phyloP scores from a whole-genome alignment of 1,140 invertebrate genomes.

The Xylocopa sonorina region DNA sequence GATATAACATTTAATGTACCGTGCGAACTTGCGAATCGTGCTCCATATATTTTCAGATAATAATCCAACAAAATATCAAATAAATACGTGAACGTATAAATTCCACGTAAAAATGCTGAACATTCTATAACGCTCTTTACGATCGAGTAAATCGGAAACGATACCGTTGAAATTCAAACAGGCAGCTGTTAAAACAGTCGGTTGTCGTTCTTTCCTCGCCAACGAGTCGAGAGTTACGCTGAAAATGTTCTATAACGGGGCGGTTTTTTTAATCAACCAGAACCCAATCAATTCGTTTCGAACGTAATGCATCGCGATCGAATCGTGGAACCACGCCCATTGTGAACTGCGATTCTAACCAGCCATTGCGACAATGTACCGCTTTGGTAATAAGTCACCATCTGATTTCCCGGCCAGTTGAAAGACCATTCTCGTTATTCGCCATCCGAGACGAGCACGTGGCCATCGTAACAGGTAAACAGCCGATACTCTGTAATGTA shows the following conservation, averaged over 20 bases:
- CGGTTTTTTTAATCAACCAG: slow-evolving; percentile 12
- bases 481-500: neutral
- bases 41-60: too few relatives aligned
- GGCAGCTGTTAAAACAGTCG: too few relatives aligned
- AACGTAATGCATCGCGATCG: neutral
- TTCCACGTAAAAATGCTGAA: too few relatives aligned
- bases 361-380: slow-evolving; percentile 44
- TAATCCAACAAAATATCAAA: too few relatives aligned
- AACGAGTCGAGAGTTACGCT: neutral
- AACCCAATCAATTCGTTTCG: neutral
- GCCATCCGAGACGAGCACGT: slow-evolving; percentile 32
- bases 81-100: too few relatives aligned
- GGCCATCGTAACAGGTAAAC: neutral
- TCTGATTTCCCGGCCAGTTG: slow-evolving; percentile 45
- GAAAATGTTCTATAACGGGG: neutral
- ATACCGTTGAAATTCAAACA: too few relatives aligned
- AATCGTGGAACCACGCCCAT: neutral
- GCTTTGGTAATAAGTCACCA: slow-evolving; percentile 38
- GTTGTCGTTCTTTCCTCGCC: slow-evolving; percentile 18
- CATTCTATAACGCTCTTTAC: too few relatives aligned
- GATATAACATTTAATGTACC: too few relatives aligned
- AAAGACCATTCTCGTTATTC: slow-evolving; percentile 58
- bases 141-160: neutral
- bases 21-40: too few relatives aligned
- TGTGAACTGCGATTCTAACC: slow-evolving; percentile 28